Evolutionary conservation across 1,140 invertebrate species (phyloP).

Genomic region (Aleiodes sp.): DNA sequence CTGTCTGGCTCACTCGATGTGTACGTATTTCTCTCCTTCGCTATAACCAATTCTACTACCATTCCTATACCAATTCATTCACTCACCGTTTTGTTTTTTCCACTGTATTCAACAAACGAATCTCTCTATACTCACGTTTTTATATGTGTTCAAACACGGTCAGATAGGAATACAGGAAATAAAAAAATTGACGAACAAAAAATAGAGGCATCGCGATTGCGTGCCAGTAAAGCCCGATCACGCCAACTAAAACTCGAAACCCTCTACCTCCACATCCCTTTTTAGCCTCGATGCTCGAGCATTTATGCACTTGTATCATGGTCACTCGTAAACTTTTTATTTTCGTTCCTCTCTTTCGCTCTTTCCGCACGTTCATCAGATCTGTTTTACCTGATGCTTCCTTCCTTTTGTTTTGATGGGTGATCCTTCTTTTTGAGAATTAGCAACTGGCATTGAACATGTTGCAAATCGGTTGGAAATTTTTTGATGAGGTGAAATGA

Average conservation of each 20-base stretch:
- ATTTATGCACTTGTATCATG: constrained; percentile 9
- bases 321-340: neutral
- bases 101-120: constrained; percentile 8
- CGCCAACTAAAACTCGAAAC: constrained; percentile 13
- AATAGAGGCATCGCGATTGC: constrained; percentile 17
- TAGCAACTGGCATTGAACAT: no score
- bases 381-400: neutral
- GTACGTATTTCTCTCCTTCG: neutral
- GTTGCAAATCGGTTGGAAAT: no score
- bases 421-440: no score
- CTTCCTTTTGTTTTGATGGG: no score
- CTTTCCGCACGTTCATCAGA: neutral
- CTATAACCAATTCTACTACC: neutral
- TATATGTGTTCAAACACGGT: constrained; percentile 11
- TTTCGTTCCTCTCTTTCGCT: neutral
- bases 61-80: no score
- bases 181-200: no score
- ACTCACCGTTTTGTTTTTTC: no score
- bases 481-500: no score
- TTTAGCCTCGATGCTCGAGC: neutral
- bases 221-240: constrained; percentile 19
- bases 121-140: constrained; percentile 9
- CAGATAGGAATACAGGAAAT: constrained; percentile 9
- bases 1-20: constrained; percentile 31
- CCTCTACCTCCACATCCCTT: neutral